Evolutionary conservation across 2,797 vertebrate species (phyloP), one percentile per base, ranked within the genome.

Genomic region (Neostethus bicornis): DNA sequence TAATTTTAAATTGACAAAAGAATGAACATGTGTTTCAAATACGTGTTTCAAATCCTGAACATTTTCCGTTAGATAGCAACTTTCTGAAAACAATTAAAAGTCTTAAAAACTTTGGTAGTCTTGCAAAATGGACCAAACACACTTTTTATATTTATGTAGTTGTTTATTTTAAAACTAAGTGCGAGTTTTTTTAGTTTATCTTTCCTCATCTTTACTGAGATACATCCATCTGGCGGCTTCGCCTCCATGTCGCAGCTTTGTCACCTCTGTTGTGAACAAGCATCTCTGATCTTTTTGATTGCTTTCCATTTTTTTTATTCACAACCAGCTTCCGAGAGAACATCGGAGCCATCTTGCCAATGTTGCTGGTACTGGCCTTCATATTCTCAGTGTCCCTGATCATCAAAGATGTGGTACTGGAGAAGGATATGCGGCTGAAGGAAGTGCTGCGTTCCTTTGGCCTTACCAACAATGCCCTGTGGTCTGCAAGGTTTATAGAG

Each of bases 331-430:
- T 93, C 70, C 60, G 87, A 49, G 51, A 61, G 12, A 84, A 77
- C 39, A 80, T 93, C 7, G 85, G 79, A 38, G 29, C 13, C 67
- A 85, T 91, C 43, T 72, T 94, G 14, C 89, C 92, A 46, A 92
- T 93, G 92, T 90, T 92, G 72, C 84, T 93, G 77, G 87, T 90
- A 10, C 72, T 92, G 65, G 75, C 91, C 50, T 91, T 89, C 74
- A 87, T 89, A 69, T 75, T 89, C 66, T 79, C 84, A 0, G 81
- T 83, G 60, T 86, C 70, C 29, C 42, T 80, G 81, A 86, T 1
- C 85, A 92, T 93, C 85, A 93, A 93, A 83, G 64, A 29, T 39
- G 34, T 94, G 48, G 85, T 90, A 13, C 54, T 74, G 80, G 87
- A 87, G 71, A 89, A 92, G 77, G 89, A 91, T 43, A 76, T 85